A percentile compares a stretch with the other conserved stretches of the same genome.
These are phyloP conservation scores for Choristoneura rosaceana DNA, from an alignment of 2,888 invertebrate species.

Conservation along the genomic window DNA sequence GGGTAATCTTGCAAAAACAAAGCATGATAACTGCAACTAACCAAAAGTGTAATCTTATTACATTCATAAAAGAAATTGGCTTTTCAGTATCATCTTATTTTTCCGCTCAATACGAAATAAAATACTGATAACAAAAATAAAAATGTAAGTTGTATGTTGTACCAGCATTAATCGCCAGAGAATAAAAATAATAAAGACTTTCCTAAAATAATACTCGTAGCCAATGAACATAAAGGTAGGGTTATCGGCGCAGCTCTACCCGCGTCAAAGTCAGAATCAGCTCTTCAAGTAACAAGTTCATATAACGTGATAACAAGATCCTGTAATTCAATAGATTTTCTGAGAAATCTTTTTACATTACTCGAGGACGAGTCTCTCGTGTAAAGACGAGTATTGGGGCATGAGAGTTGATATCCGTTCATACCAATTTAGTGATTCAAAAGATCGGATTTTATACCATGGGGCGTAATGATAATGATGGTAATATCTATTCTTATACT, in stretches of 20 bases:
- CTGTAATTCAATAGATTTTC: constrained; percentile 27
- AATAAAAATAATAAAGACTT: not conserved
- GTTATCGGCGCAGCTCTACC: constrained; percentile 14
- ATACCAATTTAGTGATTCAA: constrained; percentile 11
- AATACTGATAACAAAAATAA: too few species aligned
- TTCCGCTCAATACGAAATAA: too few species aligned
- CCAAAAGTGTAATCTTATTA: too few species aligned
- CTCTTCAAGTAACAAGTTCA: constrained; percentile 25
- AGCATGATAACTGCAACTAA: too few species aligned
- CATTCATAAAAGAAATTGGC: too few species aligned
- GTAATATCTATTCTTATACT: not conserved
- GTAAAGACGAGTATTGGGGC: constrained; percentile 11
- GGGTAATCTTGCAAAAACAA: too few species aligned
- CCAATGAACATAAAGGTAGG: constrained; percentile 1
- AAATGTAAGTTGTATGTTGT: too few species aligned
- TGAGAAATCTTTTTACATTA: constrained; percentile 20
- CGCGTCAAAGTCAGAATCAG: constrained; percentile 23
- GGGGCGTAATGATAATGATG: not conserved
- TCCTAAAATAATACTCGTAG: not conserved
- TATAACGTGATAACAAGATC: constrained; percentile 32
- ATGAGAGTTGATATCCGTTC: constrained; percentile 25
- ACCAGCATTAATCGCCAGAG: too few species aligned
- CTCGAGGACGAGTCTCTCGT: constrained; percentile 16
- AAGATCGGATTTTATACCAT: constrained; percentile 2
- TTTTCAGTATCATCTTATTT: too few species aligned